Evolutionary conservation across 2,888 invertebrate species (phyloP), one percentile per base, ranked within the genome.

Genomic region (Drosophila limbata): DNA sequence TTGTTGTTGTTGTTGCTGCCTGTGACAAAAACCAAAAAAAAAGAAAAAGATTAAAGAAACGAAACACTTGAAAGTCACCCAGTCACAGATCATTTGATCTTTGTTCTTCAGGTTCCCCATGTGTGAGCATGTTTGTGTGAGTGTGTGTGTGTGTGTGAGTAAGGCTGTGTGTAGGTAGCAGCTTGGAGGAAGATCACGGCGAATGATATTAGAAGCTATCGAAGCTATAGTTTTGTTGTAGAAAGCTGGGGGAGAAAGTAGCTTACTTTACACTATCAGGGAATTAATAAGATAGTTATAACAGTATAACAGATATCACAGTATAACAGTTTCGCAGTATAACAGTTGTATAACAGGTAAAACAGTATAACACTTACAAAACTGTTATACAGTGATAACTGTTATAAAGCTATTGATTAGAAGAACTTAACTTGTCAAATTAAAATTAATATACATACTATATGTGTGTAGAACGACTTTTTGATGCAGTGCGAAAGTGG

Each of bases 1-100:
- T 48, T 51, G 25, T 11, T 28, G 8, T 57, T 21, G 19, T 33
- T 44, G n/a, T 57, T 60, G 15, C 21, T 4, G 42, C 13, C 37
- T 66, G 56, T 44, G 59, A 69, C 62, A 59, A 42, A 61, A 65
- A 25, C 19, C 33, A 15, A 25, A 45, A 15, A 37, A 10, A 10
- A 2, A n/a, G 17, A 40, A 45, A 33, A n/a, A n/a, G 31, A 42
- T n/a, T 11, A 39, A 40, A 40, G 4, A 42, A 9, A 19, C 9
- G 42, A 42, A 55, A 56, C 72, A 75, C 72, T 77, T 77, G 77
- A 75, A 72, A 50, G 50, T 56, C 47, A 61, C 31, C 47, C 47
- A 75, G 85, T 81, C 85, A 74, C 79, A 82, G 74, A 66, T 84
- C 82, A 84, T 83, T 83, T 84, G 69, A 39, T 67, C 62, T 37